These are phyloP conservation scores for Bothrops jararaca DNA, from an alignment of 2,113 vertebrate species.

Conservation along the genomic window DNA sequence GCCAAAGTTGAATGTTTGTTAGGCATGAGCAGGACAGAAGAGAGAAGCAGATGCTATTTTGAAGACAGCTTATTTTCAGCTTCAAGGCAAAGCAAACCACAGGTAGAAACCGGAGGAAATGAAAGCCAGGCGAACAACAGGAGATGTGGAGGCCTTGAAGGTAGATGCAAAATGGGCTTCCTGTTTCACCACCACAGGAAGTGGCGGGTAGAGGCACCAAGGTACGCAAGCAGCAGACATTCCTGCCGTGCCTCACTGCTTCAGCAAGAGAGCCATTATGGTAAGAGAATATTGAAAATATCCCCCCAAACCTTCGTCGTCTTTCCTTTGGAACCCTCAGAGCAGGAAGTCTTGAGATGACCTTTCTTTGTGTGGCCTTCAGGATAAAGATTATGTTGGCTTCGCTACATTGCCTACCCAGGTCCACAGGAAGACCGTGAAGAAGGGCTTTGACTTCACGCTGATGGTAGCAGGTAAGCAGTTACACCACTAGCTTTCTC, in stretches of 20 bases:
- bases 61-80: neutral
- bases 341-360: neutral
- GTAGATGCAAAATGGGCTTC: slow-evolving; percentile 1
- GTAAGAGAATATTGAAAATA: slow-evolving; percentile 6
- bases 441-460: slow-evolving; percentile 50
- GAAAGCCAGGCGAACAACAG: slow-evolving; percentile 3
- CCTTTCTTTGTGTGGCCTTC: neutral
- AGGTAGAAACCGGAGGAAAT: neutral
- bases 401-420: slow-evolving; percentile 46
- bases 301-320: neutral
- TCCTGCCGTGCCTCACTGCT: neutral
- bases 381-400: slow-evolving; percentile 46
- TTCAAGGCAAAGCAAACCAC: neutral
- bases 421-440: slow-evolving; percentile 45
- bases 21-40: no score
- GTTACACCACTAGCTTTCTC: neutral
- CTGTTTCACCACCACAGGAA: slow-evolving; percentile 13
- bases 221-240: neutral
- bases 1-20: neutral
- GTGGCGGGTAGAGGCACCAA: neutral
- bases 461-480: slow-evolving; percentile 45
- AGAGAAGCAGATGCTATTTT: neutral
- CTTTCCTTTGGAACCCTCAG: neutral
- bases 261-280: neutral
- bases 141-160: neutral